phyloP scores from a whole-genome alignment of 1,140 invertebrate species.

The Pissodes strobi region DNA sequence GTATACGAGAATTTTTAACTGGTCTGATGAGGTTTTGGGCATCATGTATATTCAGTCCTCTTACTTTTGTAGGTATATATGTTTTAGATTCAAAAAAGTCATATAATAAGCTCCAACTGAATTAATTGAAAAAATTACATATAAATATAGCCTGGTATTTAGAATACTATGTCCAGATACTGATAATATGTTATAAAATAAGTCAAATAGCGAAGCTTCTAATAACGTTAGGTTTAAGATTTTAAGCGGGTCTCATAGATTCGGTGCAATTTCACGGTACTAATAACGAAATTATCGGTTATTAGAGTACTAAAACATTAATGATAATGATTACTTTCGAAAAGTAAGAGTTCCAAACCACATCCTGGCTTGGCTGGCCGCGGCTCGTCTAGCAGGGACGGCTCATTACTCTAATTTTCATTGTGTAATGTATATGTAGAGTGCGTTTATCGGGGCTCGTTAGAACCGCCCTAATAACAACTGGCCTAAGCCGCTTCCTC shows the following conservation, averaged over 20 bases:
- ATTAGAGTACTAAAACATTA: constrained; percentile 33
- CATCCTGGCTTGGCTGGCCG: constrained; percentile 31
- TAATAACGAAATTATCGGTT: constrained; percentile 33
- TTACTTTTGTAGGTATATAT: no score
- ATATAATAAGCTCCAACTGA: no score
- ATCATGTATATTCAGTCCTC: no score
- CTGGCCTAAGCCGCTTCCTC: constrained; percentile 39
- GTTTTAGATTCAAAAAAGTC: no score
- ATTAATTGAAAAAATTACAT: no score
- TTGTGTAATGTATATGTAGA: constrained; percentile 41
- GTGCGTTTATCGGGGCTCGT: constrained; percentile 43
- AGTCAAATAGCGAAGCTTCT: no score
- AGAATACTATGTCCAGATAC: no score
- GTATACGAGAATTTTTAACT: no score
- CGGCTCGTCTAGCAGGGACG: constrained; percentile 30
- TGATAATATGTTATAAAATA: no score
- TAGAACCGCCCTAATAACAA: constrained; percentile 45
- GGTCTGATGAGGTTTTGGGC: no score
- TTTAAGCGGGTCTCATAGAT: constrained; percentile 11
- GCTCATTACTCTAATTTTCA: constrained; percentile 47
- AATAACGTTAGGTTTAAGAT: no score
- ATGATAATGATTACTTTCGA: constrained; percentile 31
- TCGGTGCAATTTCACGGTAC: constrained; percentile 32
- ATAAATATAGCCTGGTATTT: no score
- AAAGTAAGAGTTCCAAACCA: constrained; percentile 39